Conservation (phyloP, 1,140 invertebrate species). For the Solenopsis invicta region DNA sequence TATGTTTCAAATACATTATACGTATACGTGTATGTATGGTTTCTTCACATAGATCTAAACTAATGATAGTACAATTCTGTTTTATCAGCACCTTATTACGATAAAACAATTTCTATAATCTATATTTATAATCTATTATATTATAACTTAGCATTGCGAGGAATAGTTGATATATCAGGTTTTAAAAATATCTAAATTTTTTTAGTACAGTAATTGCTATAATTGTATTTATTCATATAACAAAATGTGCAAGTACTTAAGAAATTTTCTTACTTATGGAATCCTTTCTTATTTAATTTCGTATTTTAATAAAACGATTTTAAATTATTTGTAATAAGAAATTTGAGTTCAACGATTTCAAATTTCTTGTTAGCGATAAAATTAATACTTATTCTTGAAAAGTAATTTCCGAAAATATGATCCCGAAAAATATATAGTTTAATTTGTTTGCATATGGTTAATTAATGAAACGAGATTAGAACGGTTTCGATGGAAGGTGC, state of each 20-base stretch:
- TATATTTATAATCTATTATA: background rate
- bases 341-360: background rate
- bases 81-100: background rate
- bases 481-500: slow-evolving; percentile 33
- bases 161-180: background rate
- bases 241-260: background rate
- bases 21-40: background rate
- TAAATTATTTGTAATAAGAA: background rate
- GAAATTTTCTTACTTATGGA: background rate
- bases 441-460: background rate
- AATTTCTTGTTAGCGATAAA: background rate
- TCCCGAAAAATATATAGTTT: too few relatives aligned
- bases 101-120: background rate
- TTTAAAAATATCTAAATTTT: background rate
- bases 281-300: too few relatives aligned
- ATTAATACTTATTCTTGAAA: background rate
- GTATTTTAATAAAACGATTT: background rate
- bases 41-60: background rate
- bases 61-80: background rate
- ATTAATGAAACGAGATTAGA: slow-evolving; percentile 24
- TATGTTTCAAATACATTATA: background rate
- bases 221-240: background rate
- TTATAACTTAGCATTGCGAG: background rate
- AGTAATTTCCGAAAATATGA: slow-evolving; percentile 7
- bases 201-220: background rate